A percentile compares a stretch with the other conserved stretches of the same genome.
phyloP scores from a whole-genome alignment of 2,113 vertebrate genomes.

The Patagioenas fasciata region DNA sequence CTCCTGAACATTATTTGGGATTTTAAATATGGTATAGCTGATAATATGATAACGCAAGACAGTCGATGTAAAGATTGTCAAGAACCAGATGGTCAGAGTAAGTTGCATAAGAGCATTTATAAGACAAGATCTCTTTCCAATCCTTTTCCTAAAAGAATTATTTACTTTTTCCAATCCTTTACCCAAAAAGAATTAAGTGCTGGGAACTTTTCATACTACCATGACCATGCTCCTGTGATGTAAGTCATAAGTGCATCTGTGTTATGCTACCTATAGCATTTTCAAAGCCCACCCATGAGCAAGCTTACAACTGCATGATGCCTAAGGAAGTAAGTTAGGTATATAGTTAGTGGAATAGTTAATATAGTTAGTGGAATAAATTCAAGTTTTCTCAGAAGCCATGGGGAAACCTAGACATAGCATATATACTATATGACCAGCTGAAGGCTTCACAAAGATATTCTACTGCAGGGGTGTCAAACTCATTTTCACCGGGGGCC shows the following conservation, averaged over 20 bases:
- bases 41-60: background rate
- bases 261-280: background rate
- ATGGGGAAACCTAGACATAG: background rate
- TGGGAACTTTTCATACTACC: background rate
- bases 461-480: too few species aligned
- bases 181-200: too few species aligned
- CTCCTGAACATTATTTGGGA: background rate
- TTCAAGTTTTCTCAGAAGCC: background rate
- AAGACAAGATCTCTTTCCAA: background rate
- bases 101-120: background rate
- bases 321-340: background rate
- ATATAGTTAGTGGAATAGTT: background rate
- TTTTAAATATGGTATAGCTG: background rate
- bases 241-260: fast-evolving
- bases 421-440: background rate
- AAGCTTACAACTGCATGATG: background rate
- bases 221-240: background rate
- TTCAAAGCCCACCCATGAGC: background rate
- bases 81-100: background rate
- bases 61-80: background rate
- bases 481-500: too few species aligned
- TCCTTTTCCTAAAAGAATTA: background rate
- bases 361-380: background rate
- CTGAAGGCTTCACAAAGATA: background rate
- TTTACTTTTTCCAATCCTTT: background rate